phyloP scores from a whole-genome alignment of 2,797 vertebrate species.

The Galaxias olidus region DNA sequence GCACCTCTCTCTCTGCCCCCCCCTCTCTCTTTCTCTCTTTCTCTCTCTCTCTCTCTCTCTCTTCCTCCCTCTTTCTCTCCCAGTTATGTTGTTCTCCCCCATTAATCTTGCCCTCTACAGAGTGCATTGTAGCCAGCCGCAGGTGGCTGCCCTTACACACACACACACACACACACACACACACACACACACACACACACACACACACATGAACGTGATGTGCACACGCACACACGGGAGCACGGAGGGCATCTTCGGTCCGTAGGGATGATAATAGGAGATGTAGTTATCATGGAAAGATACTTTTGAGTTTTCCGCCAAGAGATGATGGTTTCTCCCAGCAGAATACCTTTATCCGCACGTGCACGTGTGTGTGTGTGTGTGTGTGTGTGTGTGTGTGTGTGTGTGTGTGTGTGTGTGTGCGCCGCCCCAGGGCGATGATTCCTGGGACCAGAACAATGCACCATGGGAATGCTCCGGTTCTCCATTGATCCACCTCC shows the following conservation, averaged over 20 bases:
- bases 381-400: not conserved
- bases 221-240: slow-evolving; percentile 34
- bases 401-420: slow-evolving; percentile 2
- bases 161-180: slow-evolving; percentile 19
- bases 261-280: slow-evolving; percentile 77
- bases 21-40: slow-evolving; percentile 40
- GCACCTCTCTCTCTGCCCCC: slow-evolving; percentile 9
- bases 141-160: slow-evolving; percentile 52
- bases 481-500: slow-evolving; percentile 80
- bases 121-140: slow-evolving; percentile 64
- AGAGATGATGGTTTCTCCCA: slow-evolving; percentile 75
- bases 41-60: slow-evolving; percentile 16
- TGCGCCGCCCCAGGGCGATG: slow-evolving; percentile 21
- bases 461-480: slow-evolving; percentile 83
- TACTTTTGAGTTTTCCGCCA: slow-evolving; percentile 77
- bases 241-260: slow-evolving; percentile 72
- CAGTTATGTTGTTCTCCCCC: slow-evolving; percentile 66
- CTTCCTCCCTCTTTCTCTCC: not conserved
- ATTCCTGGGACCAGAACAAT: slow-evolving; percentile 72
- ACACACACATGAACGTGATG: slow-evolving; percentile 32
- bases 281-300: slow-evolving; percentile 81
- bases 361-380: not conserved
- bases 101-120: slow-evolving; percentile 66
- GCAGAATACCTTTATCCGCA: too few relatives aligned
- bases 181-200: slow-evolving; percentile 27